These are phyloP conservation scores for Ophraella communa DNA, from an alignment of 2,888 invertebrate genomes.

Conservation along the genomic window DNA sequence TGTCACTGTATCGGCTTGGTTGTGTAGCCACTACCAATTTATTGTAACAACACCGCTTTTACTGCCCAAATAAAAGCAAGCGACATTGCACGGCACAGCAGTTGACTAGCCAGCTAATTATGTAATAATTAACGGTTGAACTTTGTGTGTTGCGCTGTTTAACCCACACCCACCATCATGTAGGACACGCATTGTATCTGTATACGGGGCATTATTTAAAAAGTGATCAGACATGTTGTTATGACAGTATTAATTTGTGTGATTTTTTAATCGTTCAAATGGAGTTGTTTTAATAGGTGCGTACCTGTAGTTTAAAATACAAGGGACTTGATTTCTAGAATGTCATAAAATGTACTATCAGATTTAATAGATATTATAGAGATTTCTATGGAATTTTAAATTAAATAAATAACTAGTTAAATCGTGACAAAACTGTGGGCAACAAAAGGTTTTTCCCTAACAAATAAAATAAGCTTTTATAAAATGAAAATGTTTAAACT, in stretches of 20 bases:
- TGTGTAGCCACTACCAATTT: slow-evolving; percentile 8
- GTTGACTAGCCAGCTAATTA: slow-evolving; percentile 28
- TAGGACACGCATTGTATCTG: not conserved
- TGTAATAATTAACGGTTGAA: slow-evolving; percentile 34
- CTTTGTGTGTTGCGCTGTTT: slow-evolving; percentile 31
- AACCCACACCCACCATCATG: slow-evolving; percentile 32
- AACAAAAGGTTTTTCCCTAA: no score
- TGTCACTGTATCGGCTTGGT: not conserved
- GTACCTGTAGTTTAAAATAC: no score
- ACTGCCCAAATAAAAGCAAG: slow-evolving; percentile 10
- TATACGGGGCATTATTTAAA: not conserved
- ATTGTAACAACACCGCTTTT: slow-evolving; percentile 19
- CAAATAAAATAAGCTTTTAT: no score
- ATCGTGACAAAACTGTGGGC: no score
- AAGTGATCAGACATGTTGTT: not conserved
- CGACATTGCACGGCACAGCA: slow-evolving; percentile 15
- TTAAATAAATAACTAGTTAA: no score
- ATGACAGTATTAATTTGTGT: not conserved
- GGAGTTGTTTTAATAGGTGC: no score
- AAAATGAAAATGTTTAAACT: no score
- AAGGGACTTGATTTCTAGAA: no score
- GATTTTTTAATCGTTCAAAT: no score
- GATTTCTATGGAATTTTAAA: no score
- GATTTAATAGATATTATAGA: no score
- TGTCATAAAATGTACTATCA: no score